Evolutionary conservation across 1,140 invertebrate genomes (phyloP).

Genomic region (Sogatella furcifera): DNA sequence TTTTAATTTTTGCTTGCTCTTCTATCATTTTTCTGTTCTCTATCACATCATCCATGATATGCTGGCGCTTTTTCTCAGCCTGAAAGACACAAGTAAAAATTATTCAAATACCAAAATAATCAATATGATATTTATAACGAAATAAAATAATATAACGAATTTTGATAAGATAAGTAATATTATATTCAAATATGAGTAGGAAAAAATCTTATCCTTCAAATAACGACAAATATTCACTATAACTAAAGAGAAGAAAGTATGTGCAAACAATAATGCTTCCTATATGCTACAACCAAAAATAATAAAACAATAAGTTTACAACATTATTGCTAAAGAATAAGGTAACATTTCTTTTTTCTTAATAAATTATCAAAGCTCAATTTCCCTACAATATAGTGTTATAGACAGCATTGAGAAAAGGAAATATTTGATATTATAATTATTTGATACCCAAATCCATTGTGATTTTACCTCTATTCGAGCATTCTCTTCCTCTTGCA

Average conservation of each 20-base stretch:
- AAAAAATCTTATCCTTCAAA: not conserved
- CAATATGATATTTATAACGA: no score
- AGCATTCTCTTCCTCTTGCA: conserved; percentile 14
- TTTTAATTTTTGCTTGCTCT: not conserved
- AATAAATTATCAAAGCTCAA: no score
- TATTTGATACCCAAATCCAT: not conserved
- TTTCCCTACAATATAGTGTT: no score
- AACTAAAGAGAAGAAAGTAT: no score
- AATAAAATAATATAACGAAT: no score
- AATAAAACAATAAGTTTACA: not conserved
- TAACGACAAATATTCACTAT: not conserved
- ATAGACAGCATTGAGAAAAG: no score
- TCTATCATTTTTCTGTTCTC: conserved; percentile 14
- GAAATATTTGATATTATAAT: no score
- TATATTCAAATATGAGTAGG: not conserved
- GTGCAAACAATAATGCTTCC: not conserved
- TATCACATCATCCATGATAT: conserved; percentile 10
- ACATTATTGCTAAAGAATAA: not conserved
- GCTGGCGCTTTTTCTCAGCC: conserved; percentile 11
- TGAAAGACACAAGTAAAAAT: conserved; percentile 9
- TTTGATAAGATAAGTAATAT: no score
- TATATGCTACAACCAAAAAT: not conserved
- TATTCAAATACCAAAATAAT: not conserved
- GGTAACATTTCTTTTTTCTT: no score
- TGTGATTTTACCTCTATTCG: conserved; percentile 15